These are phyloP conservation scores for Scotopteryx bipunctaria DNA, from an alignment of 2,888 invertebrate genomes.

Conservation along the genomic window DNA sequence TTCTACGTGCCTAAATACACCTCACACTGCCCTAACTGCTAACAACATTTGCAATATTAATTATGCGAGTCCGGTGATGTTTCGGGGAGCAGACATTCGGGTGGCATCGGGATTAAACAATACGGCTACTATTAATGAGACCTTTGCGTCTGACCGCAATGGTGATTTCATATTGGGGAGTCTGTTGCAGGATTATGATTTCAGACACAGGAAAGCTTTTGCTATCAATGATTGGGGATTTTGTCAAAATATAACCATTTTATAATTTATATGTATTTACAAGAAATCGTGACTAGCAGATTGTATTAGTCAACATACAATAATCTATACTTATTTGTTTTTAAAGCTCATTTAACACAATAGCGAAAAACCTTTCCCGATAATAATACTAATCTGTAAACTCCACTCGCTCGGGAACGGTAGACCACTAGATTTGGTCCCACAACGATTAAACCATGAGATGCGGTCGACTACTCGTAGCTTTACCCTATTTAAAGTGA, in stretches of 20 bases:
- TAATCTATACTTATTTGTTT: too few relatives aligned
- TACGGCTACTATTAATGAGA: conserved; percentile 62
- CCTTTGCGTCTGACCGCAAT: conserved; percentile 46
- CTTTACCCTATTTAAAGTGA: neutral
- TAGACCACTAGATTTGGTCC: neutral
- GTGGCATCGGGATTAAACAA: conserved; percentile 67
- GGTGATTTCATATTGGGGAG: conserved; percentile 12
- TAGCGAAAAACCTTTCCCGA: neutral
- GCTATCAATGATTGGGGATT: neutral
- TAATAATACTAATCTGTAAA: neutral
- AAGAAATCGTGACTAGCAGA: too few relatives aligned
- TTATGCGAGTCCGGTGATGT: conserved; percentile 66
- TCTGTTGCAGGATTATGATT: neutral
- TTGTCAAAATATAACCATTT: too few relatives aligned
- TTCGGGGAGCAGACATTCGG: conserved; percentile 56
- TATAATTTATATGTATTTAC: too few relatives aligned
- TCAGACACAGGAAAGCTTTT: neutral
- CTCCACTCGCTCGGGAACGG: neutral
- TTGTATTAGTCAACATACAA: too few relatives aligned
- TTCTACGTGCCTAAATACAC: conserved; percentile 43
- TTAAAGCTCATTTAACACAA: too few relatives aligned
- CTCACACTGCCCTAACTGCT: conserved; percentile 61
- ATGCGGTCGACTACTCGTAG: neutral
- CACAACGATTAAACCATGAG: neutral
- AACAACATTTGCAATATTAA: conserved; percentile 81